Evolutionary conservation across 2,113 vertebrate genomes (phyloP).

Genomic region (Pyxicephalus adspersus): DNA sequence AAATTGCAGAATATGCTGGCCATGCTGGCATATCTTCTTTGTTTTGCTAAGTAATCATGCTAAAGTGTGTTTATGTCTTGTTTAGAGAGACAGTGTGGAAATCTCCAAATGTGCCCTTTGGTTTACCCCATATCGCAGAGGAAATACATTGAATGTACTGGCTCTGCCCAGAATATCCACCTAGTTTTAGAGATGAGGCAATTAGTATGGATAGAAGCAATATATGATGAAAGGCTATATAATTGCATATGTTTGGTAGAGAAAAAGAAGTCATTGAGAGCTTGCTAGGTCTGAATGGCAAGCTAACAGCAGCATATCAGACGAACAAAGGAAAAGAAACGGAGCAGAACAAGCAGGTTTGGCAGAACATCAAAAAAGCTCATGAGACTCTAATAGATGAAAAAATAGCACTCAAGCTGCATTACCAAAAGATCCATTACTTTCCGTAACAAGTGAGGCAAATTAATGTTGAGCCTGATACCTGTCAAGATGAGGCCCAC

Average conservation of each 20-base stretch:
- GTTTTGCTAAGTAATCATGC: background rate
- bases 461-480: slow-evolving; percentile 54
- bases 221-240: slow-evolving; percentile 53
- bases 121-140: slow-evolving; percentile 5
- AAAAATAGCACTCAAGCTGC: slow-evolving; percentile 53
- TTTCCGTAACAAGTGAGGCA: slow-evolving; percentile 53
- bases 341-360: slow-evolving; percentile 55
- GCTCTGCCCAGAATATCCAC: background rate
- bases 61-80: background rate
- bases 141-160: slow-evolving; percentile 11
- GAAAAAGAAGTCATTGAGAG: slow-evolving; percentile 54
- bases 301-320: slow-evolving; percentile 54
- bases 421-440: slow-evolving; percentile 56
- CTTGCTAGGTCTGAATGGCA: slow-evolving; percentile 55
- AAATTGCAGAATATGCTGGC: too few species aligned
- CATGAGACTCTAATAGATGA: slow-evolving; percentile 56
- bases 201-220: slow-evolving; percentile 47
- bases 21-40: too few species aligned
- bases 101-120: slow-evolving; percentile 24
- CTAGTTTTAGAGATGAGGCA: slow-evolving; percentile 7
- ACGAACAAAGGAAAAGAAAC: slow-evolving; percentile 55
- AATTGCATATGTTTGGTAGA: slow-evolving; percentile 54
- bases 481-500: slow-evolving; percentile 44
- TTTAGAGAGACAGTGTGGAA: background rate
- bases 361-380: slow-evolving; percentile 55